phyloP scores from a whole-genome alignment of 92 coral and sea anemone genomes.

The Plumapathes pennacea region DNA sequence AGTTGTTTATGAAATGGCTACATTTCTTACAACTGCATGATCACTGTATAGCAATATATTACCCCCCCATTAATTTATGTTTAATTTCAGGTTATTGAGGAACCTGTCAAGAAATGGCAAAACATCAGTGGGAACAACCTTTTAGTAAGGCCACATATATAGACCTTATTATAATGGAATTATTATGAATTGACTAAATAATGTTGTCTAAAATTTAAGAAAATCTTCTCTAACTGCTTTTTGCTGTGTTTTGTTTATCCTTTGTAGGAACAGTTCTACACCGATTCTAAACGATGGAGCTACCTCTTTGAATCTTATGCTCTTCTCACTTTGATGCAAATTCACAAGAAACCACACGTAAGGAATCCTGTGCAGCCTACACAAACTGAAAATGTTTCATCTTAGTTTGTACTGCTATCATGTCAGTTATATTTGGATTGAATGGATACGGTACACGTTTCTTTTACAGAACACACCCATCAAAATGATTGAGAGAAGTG shows the following conservation, averaged over 20 bases:
- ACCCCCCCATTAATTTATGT: no score
- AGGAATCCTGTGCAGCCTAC: not conserved
- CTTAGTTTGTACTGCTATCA: no score
- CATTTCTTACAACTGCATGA: no score
- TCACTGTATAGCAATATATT: no score
- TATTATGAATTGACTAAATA: not conserved
- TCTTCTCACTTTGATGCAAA: constrained; percentile 87
- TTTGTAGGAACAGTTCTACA: constrained; percentile 81
- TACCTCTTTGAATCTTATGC: constrained; percentile 90
- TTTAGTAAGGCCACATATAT: constrained; percentile 64
- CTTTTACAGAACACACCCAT: constrained; percentile 67
- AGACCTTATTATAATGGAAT: no score
- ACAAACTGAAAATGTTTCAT: no score
- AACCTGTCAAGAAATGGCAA: constrained; percentile 95
- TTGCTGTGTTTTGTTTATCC: not conserved
- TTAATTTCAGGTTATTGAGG: constrained; percentile 69
- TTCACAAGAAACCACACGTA: constrained; percentile 89
- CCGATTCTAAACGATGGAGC: constrained; percentile 88
- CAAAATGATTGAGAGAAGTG: constrained; percentile 95
- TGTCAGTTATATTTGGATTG: no score
- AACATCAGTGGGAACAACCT: constrained; percentile 83
- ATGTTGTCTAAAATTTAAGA: not conserved
- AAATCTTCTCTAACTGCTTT: not conserved
- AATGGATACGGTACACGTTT: no score
- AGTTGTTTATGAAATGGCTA: no score